Conservation (phyloP, 2,888 invertebrate genomes). For the Hirudinaria manillensis region DNA sequence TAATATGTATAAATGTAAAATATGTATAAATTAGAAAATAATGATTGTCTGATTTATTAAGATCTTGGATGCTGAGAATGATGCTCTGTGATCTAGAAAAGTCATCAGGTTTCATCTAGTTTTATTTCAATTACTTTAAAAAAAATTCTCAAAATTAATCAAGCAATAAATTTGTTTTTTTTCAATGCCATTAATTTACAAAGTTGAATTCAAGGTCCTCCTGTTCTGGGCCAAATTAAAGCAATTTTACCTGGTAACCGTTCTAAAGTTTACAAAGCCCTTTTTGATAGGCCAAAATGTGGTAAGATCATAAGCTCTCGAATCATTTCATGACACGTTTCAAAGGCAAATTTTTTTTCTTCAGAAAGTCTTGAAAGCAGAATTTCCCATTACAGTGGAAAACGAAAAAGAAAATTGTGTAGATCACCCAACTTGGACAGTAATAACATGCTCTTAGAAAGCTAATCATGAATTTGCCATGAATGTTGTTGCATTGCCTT, state of each 20-base stretch:
- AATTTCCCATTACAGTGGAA: not conserved
- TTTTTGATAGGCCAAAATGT: not conserved
- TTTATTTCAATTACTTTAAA: too few relatives aligned
- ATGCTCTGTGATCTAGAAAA: not conserved
- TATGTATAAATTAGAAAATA: too few relatives aligned
- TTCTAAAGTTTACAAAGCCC: constrained; percentile 1
- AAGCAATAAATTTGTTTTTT: too few relatives aligned
- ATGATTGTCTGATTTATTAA: too few relatives aligned
- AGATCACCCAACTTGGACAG: too few relatives aligned
- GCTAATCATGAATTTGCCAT: too few relatives aligned
- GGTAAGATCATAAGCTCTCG: not conserved
- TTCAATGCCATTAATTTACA: too few relatives aligned
- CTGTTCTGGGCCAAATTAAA: not conserved
- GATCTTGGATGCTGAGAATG: not conserved
- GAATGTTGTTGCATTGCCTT: too few relatives aligned
- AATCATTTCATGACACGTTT: not conserved
- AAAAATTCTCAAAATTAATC: too few relatives aligned
- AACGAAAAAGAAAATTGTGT: not conserved
- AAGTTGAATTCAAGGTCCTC: not conserved
- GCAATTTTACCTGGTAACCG: not conserved
- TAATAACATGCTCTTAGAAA: too few relatives aligned
- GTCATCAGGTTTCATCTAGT: too few relatives aligned
- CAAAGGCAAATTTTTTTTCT: not conserved
- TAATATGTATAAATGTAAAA: too few relatives aligned
- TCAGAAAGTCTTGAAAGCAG: not conserved